phyloP scores from a whole-genome alignment of 2,888 invertebrate genomes.

The Nephrotoma appendiculata region DNA sequence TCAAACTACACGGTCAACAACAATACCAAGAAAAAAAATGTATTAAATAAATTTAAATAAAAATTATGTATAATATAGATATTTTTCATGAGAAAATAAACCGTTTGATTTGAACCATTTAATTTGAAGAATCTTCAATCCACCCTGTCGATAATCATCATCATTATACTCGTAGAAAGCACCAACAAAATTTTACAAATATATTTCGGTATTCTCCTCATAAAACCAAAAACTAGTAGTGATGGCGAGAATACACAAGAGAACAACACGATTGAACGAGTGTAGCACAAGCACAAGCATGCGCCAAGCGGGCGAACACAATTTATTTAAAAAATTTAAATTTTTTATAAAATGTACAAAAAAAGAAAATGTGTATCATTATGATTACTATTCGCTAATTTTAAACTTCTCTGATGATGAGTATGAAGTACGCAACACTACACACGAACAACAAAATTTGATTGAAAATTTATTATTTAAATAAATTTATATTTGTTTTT shows the following conservation, averaged over 20 bases:
- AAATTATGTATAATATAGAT: background rate
- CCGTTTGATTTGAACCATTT: background rate
- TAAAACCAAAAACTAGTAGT: background rate
- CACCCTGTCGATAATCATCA: background rate
- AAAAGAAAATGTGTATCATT: background rate
- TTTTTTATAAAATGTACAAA: background rate
- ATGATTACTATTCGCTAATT: background rate
- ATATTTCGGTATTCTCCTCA: background rate
- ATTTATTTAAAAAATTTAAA: background rate
- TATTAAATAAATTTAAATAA: background rate
- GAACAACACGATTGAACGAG: background rate
- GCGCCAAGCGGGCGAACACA: background rate
- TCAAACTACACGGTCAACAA: background rate
- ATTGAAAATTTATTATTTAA: background rate
- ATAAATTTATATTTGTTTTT: background rate
- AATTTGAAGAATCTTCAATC: background rate
- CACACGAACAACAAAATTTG: background rate
- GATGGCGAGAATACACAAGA: background rate
- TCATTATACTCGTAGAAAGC: background rate
- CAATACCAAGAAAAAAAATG: background rate
- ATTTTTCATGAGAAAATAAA: background rate
- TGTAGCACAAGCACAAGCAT: background rate
- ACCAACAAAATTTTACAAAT: background rate
- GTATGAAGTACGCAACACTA: background rate
- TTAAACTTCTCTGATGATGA: background rate